Evolutionary conservation across 2,113 vertebrate genomes (phyloP), one percentile per base, ranked within the genome.

Genomic region (Vidua chalybeata): DNA sequence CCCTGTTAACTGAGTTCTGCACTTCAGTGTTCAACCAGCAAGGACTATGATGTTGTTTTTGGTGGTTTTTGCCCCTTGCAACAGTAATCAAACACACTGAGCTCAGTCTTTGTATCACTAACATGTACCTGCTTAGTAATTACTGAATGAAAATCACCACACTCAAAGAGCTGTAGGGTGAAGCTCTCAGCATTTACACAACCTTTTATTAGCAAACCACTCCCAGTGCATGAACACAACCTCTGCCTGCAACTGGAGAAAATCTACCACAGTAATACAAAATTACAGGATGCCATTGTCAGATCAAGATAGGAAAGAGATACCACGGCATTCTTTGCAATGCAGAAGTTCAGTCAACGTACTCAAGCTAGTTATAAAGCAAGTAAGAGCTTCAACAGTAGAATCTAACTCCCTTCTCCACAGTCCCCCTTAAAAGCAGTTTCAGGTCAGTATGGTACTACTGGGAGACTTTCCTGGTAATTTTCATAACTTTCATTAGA

Each of bases 31-130:
- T 46, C 77, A 62, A 22, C 15, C 24, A 64, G 10, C 0, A 1
- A 77, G 13, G 22, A 2, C 9, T 43, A 10, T 31, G 43, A 4
- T 48, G 46, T 14, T 46, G 21, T 8, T 85, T 26, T 49, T 11
- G 49, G 6, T 1, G 1, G 0, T 20, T 24, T 31, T 55, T 20
- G 2, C 27, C 7, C 26, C 26, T 68, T 26, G 31, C 6, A 9
- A 11, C 19, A 55, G 27, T 20, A n/a, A 59, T 1, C 4, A 3
- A 69, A 78, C 24, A 28, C 51, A 55, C 43, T 55, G 48, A 46
- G 21, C 55, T 63, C 26, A 31, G 8, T 43, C 71, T 74, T 35
- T 4, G 1, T 31, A 55, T 22, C 74, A 18, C 4, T 67, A 46
- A 74, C 3, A 6, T 23, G 19, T 26, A 74, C 7, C 16, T 82